These are phyloP conservation scores for Xylota sylvarum DNA, from an alignment of 2,888 invertebrate genomes.

Conservation along the genomic window DNA sequence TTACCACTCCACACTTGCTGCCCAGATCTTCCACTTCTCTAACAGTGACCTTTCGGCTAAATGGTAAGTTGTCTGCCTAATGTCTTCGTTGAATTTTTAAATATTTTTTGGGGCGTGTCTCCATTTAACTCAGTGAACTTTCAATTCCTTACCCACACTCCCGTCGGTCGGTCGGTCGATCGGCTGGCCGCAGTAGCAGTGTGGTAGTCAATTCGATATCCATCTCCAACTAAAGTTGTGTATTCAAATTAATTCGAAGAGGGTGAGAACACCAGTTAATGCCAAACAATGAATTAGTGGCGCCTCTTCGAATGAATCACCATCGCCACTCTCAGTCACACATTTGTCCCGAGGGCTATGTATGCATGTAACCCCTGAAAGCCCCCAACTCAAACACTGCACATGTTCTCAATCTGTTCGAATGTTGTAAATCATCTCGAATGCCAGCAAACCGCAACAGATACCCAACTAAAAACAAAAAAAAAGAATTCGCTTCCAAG, in stretches of 20 bases:
- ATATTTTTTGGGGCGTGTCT: constrained; percentile 51
- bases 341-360: constrained; percentile 10
- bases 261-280: constrained; percentile 65
- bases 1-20: not conserved
- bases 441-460: constrained; percentile 24
- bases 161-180: not conserved
- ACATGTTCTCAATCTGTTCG: constrained; percentile 55
- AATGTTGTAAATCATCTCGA: constrained; percentile 60
- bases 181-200: constrained; percentile 29
- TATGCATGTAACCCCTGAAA: not conserved
- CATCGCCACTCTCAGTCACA: constrained; percentile 25
- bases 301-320: constrained; percentile 65
- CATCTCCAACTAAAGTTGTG: constrained; percentile 17
- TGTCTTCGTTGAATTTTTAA: constrained; percentile 24
- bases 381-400: not conserved
- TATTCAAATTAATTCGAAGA: constrained; percentile 70
- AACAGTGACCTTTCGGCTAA: constrained; percentile 45
- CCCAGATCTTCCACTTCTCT: not conserved
- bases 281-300: constrained; percentile 66
- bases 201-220: constrained; percentile 34
- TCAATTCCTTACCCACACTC: constrained; percentile 4
- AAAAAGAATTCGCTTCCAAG: constrained; percentile 26
- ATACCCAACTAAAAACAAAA: too few relatives aligned
- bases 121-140: constrained; percentile 58
- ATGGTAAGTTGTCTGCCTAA: constrained; percentile 17